Base-by-base conservation (phyloP, 2,797 vertebrate genomes). In the Sebastiscus tertius region DNA sequence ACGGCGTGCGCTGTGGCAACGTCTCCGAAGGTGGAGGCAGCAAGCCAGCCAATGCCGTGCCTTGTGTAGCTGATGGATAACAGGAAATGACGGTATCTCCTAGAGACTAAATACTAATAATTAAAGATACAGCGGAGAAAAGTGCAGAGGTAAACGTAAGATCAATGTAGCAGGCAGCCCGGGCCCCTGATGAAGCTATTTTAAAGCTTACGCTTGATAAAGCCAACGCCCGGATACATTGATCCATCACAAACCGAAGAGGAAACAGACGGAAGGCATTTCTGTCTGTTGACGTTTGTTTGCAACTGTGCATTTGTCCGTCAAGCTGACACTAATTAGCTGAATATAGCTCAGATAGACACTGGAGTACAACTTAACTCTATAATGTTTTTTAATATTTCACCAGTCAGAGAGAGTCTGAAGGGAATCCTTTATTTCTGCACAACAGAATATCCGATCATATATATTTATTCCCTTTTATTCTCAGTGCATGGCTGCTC, bases 131-230 rank as follows among this genome's bases (percentile, higher is more conserved):
- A 42, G 39, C 39, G 1, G 6, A 49, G 46, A 20, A 49, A 49
- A 49, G 18, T 49, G 46, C 46, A 49, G 46, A 49, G 14, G 39
- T 0, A 42, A 42, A 46, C 16, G 2, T 39, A 39, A 14, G 42
- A 0, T 46, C 42, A 46, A 46, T 20, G 16, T 20, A 46, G 14
- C 42, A 16, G 2, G 1, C 42, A 46, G 36, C 36, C 27, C 5
- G 27, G 27, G 27, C 33, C 0, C 0, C 42, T 46, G 42, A 46
- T 46, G 42, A 46, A 46, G 16, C 2, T 46, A 46, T 16, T 46
- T 46, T 18, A 46, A 46, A 18, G 18, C 1, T 20, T 0, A 20
- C 7, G 46, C 18, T 20, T 49, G 0, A 49, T 20, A 20, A 49
- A 49, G 8, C 18, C 7, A 46, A 46, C 42, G 34, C 34, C 34